Conservation (phyloP, 2,888 invertebrate species). For the Cryptocephalus moraei region DNA sequence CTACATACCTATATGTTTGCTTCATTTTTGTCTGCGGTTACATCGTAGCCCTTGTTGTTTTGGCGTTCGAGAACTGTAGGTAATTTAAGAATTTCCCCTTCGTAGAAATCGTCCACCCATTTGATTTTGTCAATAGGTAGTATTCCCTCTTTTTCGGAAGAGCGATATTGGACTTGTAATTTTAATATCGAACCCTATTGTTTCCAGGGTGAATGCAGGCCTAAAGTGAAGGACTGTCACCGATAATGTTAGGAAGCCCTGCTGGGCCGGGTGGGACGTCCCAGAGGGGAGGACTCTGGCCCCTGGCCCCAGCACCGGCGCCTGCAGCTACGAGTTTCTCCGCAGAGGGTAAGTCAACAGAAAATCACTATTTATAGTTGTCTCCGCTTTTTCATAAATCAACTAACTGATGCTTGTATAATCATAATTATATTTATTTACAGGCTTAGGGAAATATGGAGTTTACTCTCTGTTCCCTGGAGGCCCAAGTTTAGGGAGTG, state of each 20-base stretch:
- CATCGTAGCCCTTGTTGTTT: too few relatives aligned
- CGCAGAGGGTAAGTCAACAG: constrained; percentile 31
- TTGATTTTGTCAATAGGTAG: too few relatives aligned
- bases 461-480: constrained; percentile 59
- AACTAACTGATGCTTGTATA: neutral
- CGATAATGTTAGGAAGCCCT: constrained; percentile 36
- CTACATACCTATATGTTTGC: too few relatives aligned
- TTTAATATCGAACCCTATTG: too few relatives aligned
- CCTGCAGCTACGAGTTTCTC: constrained; percentile 32
- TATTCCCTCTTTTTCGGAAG: too few relatives aligned
- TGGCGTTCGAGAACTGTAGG: too few relatives aligned
- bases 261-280: constrained; percentile 36
- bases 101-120: too few relatives aligned
- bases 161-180: too few relatives aligned
- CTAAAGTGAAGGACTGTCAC: neutral
- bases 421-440: constrained; percentile 6
- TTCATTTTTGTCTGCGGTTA: too few relatives aligned
- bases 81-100: too few relatives aligned
- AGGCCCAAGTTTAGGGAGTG: constrained; percentile 36
- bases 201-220: neutral
- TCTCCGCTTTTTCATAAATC: neutral
- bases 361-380: neutral
- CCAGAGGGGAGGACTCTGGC: constrained; percentile 39
- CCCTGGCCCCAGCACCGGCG: constrained; percentile 42
- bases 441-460: constrained; percentile 60